Base-by-base conservation (phyloP, 1,140 invertebrate species). In the Drosophila bocki region DNA sequence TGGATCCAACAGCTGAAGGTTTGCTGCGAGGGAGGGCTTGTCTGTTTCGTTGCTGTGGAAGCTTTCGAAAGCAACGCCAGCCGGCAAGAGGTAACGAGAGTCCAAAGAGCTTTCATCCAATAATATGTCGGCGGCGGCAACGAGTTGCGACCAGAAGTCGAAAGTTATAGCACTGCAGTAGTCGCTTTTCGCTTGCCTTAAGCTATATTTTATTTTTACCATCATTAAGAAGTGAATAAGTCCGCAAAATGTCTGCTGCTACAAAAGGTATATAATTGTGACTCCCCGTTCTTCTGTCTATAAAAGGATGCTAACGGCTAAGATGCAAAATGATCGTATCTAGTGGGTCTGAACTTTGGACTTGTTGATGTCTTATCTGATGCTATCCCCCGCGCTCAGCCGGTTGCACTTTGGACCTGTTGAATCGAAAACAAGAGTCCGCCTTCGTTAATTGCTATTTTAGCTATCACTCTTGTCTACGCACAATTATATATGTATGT, bases 331-430 rank as follows among this genome's bases (percentile, higher is more conserved):
- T 37, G 17, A 54, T 61, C 22, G 22, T 5, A 11, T 39, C 17
- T 41, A 4, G 7, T 26, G 17, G 33, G 22, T 61, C 3, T 74
- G 84, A 81, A 88, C 84, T 88, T 88, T 88, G 86, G 85, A 88
- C 86, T 70, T 74, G 67, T 79, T 87, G 77, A 50, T 78, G 65
- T 58, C 60, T 74, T 82, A 86, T 86, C 84, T 87, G 67, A 53
- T 64, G 75, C 59, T 41, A 48, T 47, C 57, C 58, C 68, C 48
- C 59, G 39, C 42, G 53, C 9, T 17, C 15, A 35, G 59, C 51
- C 65, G 44, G 76, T 41, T 85, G 86, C 59, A 88, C 85, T 88
- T 88, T 88, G 85, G 75, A 88, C 85, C 70, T 84, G 85, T 88
- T 84, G 81, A 87, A 58, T 61, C 39, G 58, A 75, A 57, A 69